Percentiles rank a stretch among this genome's conserved stretches.
phyloP scores from a whole-genome alignment of 2,797 vertebrate genomes.

The Nasua narica region DNA sequence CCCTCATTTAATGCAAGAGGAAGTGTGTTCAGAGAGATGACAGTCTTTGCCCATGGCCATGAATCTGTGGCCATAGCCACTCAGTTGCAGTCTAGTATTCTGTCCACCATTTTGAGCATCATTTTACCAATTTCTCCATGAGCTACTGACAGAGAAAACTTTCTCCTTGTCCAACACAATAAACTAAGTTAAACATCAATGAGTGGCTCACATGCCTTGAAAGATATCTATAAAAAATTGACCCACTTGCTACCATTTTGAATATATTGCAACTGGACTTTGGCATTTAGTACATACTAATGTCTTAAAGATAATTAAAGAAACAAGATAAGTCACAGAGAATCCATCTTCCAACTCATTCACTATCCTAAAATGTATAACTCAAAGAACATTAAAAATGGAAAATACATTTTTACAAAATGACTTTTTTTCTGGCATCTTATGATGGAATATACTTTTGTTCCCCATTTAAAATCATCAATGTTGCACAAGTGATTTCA shows the following conservation, averaged over 20 bases:
- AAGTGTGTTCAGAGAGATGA: background rate
- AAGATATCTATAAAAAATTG: background rate
- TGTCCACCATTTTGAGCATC: background rate
- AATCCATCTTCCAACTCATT: background rate
- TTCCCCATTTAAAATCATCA: constrained; percentile 36
- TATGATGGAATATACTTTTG: background rate
- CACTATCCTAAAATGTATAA: background rate
- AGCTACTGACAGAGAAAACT: background rate
- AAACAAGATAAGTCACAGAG: background rate
- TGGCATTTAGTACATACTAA: background rate
- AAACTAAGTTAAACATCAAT: background rate
- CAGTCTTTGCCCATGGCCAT: background rate
- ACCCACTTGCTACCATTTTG: background rate
- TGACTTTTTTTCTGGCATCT: background rate
- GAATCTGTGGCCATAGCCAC: background rate
- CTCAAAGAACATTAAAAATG: background rate
- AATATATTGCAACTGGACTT: background rate
- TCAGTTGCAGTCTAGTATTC: background rate
- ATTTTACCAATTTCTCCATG: background rate
- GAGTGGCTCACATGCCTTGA: background rate
- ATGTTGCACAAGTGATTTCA: constrained; percentile 16
- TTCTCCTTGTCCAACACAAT: background rate
- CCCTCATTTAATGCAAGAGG: background rate
- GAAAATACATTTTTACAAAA: background rate
- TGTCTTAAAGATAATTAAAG: background rate